A percentile compares a stretch with the other conserved stretches of the same genome.
Evolutionary conservation across 2,113 vertebrate species (phyloP).

Genomic region (Brachionichthys hirsutus): DNA sequence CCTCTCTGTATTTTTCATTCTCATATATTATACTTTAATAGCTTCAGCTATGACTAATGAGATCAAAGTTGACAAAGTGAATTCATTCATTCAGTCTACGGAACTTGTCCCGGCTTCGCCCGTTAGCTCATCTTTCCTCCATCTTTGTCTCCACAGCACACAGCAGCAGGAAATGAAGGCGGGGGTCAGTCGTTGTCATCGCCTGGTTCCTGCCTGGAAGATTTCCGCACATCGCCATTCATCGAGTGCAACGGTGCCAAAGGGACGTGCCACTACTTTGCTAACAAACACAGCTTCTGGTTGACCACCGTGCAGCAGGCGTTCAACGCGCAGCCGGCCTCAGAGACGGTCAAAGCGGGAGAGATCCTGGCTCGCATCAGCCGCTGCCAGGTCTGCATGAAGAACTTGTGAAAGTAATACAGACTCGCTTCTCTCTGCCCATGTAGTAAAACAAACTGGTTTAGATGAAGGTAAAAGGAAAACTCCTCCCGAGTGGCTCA

Average conservation of each 20-base stretch:
- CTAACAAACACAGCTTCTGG: conserved; percentile 98
- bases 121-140: not conserved
- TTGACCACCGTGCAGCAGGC: conserved; percentile 84
- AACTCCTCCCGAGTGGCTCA: conserved; percentile 16
- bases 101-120: too few species aligned
- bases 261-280: conserved; percentile 95
- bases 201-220: conserved; percentile 95
- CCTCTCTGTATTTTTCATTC: too few species aligned
- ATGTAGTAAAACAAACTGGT: conserved; percentile 2
- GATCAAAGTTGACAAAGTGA: too few species aligned
- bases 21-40: too few species aligned
- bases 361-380: conserved; percentile 93
- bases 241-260: conserved; percentile 95
- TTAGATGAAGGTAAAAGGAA: conserved; percentile 16
- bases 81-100: too few species aligned
- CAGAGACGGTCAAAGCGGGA: conserved; percentile 93
- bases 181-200: conserved; percentile 95
- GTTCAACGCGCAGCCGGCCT: conserved; percentile 82
- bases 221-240: conserved; percentile 95
- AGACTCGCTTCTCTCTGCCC: conserved; percentile 1
- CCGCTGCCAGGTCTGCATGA: conserved; percentile 99
- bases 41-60: too few species aligned
- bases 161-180: conserved; percentile 90
- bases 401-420: conserved; percentile 85
- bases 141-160: conserved; percentile 82